These are phyloP conservation scores for Alviniconcha strummeri DNA, from an alignment of 2,888 invertebrate genomes.

Conservation along the genomic window DNA sequence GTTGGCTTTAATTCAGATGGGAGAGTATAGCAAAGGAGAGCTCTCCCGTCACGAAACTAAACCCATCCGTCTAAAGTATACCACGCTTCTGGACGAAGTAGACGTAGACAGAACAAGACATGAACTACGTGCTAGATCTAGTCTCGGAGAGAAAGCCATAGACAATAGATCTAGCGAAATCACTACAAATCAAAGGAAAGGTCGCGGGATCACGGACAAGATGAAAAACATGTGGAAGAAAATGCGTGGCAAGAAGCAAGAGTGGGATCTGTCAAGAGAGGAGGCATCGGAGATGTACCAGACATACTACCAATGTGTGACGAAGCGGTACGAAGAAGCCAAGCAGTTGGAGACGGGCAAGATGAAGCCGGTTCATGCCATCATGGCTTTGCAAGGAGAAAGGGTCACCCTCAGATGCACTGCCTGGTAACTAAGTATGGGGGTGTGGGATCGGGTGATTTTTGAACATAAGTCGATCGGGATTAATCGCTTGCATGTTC, in stretches of 20 bases:
- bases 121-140: no score
- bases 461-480: not conserved
- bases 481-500: not conserved
- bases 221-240: constrained; percentile 33
- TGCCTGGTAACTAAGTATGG: constrained; percentile 41
- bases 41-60: no score
- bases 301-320: constrained; percentile 55
- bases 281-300: constrained; percentile 42
- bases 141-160: no score
- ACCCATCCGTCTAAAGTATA: no score
- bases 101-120: no score
- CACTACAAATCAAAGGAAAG: not conserved
- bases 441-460: no score
- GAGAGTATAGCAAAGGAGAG: no score
- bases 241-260: constrained; percentile 8
- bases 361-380: constrained; percentile 48
- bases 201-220: not conserved
- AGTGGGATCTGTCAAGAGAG: constrained; percentile 22
- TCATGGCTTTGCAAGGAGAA: constrained; percentile 59
- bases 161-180: no score
- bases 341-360: constrained; percentile 20
- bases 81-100: no score
- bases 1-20: no score
- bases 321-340: constrained; percentile 42
- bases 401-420: constrained; percentile 52